Percentiles rank a stretch among this genome's conserved stretches.
phyloP scores from a whole-genome alignment of 2,888 invertebrate species.

The Dione vanillae region DNA sequence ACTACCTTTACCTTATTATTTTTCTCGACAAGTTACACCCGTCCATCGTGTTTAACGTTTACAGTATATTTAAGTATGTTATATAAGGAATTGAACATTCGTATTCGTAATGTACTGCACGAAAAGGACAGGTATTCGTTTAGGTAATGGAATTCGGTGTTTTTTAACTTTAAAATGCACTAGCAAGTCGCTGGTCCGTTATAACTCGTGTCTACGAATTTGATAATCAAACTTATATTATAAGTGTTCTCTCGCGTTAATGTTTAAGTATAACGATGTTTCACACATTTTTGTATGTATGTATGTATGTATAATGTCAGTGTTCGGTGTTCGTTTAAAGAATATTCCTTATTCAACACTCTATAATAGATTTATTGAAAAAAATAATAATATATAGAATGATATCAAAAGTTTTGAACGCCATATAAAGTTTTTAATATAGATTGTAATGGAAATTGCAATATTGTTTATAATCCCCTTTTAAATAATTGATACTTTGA shows the following conservation, averaged over 20 bases:
- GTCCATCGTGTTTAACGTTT: slow-evolving; percentile 82
- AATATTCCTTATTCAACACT: slow-evolving; percentile 4
- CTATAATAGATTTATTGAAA: not conserved
- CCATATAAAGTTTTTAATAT: slow-evolving; percentile 1
- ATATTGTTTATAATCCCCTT: slow-evolving; percentile 10
- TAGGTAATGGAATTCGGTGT: slow-evolving; percentile 69
- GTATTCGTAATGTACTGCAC: slow-evolving; percentile 76
- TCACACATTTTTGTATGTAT: slow-evolving; percentile 8
- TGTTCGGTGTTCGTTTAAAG: slow-evolving; percentile 11
- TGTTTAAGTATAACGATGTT: slow-evolving; percentile 58
- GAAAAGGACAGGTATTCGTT: slow-evolving; percentile 70
- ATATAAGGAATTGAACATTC: slow-evolving; percentile 74
- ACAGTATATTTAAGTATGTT: slow-evolving; percentile 79
- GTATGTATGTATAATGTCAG: slow-evolving; percentile 43
- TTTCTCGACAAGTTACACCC: slow-evolving; percentile 81
- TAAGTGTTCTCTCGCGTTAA: slow-evolving; percentile 66
- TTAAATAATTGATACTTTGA: not conserved
- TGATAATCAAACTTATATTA: slow-evolving; percentile 63
- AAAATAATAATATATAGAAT: not conserved
- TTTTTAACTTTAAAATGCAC: slow-evolving; percentile 77
- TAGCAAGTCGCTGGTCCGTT: slow-evolving; percentile 56
- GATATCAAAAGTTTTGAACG: slow-evolving; percentile 1
- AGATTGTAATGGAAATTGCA: not conserved
- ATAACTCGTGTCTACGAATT: slow-evolving; percentile 68
- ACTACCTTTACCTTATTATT: slow-evolving; percentile 48